Conservation (phyloP, 2,797 vertebrate species). For the Schizopygopsis malacanthus region DNA sequence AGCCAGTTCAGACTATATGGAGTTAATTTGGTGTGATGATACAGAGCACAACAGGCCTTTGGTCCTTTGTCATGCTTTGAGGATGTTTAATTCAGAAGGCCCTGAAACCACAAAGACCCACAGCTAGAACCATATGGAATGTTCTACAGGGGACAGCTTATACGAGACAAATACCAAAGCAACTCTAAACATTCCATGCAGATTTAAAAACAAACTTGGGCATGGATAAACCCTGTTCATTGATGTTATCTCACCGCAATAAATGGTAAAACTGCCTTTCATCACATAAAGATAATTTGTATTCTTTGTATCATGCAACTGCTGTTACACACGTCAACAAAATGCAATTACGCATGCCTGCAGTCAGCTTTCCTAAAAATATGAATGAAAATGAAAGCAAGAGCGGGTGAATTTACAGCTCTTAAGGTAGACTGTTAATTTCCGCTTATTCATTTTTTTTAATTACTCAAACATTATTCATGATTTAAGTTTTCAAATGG, state of each 20-base stretch:
- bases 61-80: slow-evolving; percentile 38
- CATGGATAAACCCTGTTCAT: not conserved
- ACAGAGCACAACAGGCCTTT: slow-evolving; percentile 51
- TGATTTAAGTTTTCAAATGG: not conserved
- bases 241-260: slow-evolving; percentile 13
- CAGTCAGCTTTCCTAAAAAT: not conserved
- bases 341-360: slow-evolving; percentile 4
- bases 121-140: slow-evolving; percentile 60
- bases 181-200: slow-evolving; percentile 33
- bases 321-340: not conserved
- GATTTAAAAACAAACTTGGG: slow-evolving; percentile 12
- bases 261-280: not conserved
- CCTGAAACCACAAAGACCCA: slow-evolving; percentile 50
- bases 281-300: not conserved
- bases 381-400: slow-evolving; percentile 10
- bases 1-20: not conserved
- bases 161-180: slow-evolving; percentile 17
- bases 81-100: slow-evolving; percentile 46
- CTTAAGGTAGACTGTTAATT: not conserved
- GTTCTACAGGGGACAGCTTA: slow-evolving; percentile 31
- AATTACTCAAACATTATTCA: not conserved
- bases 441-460: not conserved
- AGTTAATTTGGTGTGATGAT: slow-evolving; percentile 17
- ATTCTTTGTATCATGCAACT: not conserved
- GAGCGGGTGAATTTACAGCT: not conserved